Conservation (phyloP, 2,113 vertebrate species). For the Nothoprocta perdicaria region DNA sequence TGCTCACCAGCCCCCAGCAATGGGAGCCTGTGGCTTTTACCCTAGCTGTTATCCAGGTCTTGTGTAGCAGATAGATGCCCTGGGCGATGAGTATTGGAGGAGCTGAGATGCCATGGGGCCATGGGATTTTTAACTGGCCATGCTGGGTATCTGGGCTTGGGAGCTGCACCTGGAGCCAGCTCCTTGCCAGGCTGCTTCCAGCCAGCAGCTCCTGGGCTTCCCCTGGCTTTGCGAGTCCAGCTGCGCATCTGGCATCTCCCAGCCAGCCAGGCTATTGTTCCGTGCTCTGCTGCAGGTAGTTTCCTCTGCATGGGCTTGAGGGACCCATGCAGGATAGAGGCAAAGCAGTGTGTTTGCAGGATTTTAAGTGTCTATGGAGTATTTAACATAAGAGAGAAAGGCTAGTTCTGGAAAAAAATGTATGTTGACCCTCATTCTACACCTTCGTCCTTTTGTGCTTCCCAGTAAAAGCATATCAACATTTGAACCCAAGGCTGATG, state of each 20-base stretch:
- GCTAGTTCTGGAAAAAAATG: not conserved
- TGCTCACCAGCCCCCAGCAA: accelerated
- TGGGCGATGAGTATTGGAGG: accelerated
- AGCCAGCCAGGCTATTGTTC: not conserved
- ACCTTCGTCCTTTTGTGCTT: not conserved
- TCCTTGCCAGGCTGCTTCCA: not conserved
- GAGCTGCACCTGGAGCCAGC: not conserved
- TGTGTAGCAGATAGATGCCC: not conserved
- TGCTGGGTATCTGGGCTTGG: not conserved
- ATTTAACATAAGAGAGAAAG: not conserved
- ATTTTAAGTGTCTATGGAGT: not conserved
- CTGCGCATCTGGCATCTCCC: not conserved
- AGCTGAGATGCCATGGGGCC: accelerated
- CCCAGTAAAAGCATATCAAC: not conserved
- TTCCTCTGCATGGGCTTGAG: not conserved
- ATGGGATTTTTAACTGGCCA: too few species aligned
- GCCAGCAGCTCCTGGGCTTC: not conserved
- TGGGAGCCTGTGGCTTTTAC: not conserved
- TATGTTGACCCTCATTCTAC: not conserved
- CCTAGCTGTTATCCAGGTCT: not conserved
- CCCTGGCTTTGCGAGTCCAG: not conserved
- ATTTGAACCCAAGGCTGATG: not conserved
- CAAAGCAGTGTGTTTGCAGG: not conserved
- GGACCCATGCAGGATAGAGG: not conserved
- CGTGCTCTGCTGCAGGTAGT: not conserved